Evolutionary conservation across 2,888 invertebrate species (phyloP).

Genomic region (Nezara viridula): DNA sequence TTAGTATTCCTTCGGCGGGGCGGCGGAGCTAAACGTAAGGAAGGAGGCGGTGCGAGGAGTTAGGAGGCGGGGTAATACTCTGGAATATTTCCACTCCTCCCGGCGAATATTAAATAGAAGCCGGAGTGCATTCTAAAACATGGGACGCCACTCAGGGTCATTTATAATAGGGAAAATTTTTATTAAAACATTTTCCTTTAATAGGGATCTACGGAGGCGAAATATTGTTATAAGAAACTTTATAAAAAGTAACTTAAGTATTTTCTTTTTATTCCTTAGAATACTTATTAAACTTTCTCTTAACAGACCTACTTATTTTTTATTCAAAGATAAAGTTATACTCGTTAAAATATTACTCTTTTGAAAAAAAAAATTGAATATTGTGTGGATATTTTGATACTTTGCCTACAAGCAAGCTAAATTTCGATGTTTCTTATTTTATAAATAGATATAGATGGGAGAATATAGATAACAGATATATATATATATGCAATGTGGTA

Average conservation of each 20-base stretch:
- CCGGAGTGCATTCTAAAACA: conserved; percentile 7
- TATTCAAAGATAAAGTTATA: neutral
- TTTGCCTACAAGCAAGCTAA: no score
- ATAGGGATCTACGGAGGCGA: neutral
- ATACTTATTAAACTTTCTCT: neutral
- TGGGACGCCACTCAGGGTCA: neutral
- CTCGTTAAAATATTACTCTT: neutral
- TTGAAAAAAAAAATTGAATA: no score
- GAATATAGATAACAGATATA: no score
- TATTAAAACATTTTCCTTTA: conserved; percentile 7
- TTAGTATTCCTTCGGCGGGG: conserved; percentile 19
- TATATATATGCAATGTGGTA: no score
- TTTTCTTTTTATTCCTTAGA: neutral
- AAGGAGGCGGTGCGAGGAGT: conserved; percentile 22
- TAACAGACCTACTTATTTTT: neutral
- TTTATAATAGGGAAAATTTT: neutral
- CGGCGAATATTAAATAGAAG: conserved; percentile 34
- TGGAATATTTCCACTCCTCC: conserved; percentile 20
- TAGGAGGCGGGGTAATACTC: conserved; percentile 18
- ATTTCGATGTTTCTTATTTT: no score
- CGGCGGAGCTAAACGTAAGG: conserved; percentile 6
- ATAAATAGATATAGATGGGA: no score
- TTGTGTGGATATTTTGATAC: no score
- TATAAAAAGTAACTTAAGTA: neutral
- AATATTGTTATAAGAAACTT: neutral